Evolutionary conservation across 2,113 vertebrate species (phyloP).

Genomic region (Neopipo cinnamomea): DNA sequence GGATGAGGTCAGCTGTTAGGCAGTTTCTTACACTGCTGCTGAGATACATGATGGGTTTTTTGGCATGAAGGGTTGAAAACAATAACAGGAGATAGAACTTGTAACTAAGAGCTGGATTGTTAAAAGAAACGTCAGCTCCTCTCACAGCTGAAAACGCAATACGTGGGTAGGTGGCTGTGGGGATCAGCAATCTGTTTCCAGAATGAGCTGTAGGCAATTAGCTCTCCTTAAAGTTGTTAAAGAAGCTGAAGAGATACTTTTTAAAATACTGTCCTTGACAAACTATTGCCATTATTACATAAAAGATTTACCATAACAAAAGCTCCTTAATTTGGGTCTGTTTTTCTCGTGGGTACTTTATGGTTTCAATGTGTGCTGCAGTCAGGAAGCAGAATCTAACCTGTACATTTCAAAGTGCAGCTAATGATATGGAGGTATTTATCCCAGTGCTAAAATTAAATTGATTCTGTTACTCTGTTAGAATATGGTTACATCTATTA

Average conservation of each 20-base stretch:
- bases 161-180: not conserved
- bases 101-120: constrained; percentile 38
- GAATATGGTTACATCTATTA: not conserved
- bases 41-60: constrained; percentile 33
- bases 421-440: not conserved
- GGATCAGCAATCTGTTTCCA: not conserved
- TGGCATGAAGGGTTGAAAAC: constrained; percentile 20
- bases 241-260: not conserved
- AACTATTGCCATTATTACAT: not conserved
- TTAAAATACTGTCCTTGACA: not conserved
- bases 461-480: not conserved
- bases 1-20: constrained; percentile 61
- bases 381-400: not conserved
- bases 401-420: not conserved
- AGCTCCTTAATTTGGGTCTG: not conserved
- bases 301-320: not conserved
- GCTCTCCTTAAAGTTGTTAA: not conserved
- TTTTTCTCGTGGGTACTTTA: not conserved
- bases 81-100: not conserved
- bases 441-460: not conserved
- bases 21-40: constrained; percentile 9
- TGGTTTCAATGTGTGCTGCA: not conserved
- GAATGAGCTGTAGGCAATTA: not conserved
- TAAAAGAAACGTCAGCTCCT: not conserved
- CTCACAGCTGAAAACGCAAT: not conserved